Base-by-base conservation (phyloP, 2,888 invertebrate genomes). In the Hipparchia sbordonii region DNA sequence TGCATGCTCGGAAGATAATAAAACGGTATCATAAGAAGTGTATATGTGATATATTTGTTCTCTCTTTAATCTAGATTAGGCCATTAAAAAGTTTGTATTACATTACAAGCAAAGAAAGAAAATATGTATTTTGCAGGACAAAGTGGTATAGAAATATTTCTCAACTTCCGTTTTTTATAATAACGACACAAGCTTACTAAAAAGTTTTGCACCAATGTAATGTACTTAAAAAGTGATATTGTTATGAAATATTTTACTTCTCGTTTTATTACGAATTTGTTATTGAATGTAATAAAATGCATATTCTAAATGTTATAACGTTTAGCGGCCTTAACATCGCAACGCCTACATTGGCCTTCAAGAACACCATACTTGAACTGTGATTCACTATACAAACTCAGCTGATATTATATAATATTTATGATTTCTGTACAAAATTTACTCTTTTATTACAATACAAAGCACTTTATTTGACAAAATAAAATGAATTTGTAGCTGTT, bases 381-480 rank as follows among this genome's bases (percentile, higher is more conserved):
- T 91, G 91, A 91, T 91, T 90, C 87, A 88, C 86, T 90, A 87
- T 91, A 90, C 87, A 90, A 89, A 90, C 87, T 89, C 88, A 85
- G 85, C 87, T 80, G 76, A 75, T 78, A 78, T 79, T 79, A 77
- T 79, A 4, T 39, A 39, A 4, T 78, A 76, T 69, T 77, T 74
- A 73, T 71, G 71, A 73, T 76, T 78, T 75, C 70, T 77, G 74
- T 77, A 75, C 67, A 72, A 70, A 72, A 76, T 59, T 56, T 61
- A 72, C 70, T 56, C 71, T 71, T 76, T 71, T 74, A 73, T 63
- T 60, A 48, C 65, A 54, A 70, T 63, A 54, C 67, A 63, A 70
- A 73, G 72, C 73, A 75, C 71, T 75, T 75, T 74, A 69, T 70
- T 65, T 72, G 69, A 75, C 66, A 51, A 70, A 57, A 65, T 65